Base-by-base conservation (phyloP, 1,140 invertebrate species). In the Ditylenchus dipsaci region DNA sequence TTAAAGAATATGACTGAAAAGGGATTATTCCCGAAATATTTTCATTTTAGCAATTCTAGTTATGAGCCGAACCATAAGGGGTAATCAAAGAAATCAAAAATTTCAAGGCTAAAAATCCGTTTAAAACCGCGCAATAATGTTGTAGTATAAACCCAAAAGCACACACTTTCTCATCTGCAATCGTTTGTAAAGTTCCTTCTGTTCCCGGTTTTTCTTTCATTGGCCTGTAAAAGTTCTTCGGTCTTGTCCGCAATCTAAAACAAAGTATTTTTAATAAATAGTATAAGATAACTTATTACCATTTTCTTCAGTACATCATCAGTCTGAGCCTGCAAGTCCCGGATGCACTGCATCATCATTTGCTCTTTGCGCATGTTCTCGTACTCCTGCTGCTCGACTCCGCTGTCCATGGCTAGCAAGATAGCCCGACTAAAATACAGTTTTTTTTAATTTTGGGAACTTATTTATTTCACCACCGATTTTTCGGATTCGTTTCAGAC, bases 351-450 rank as follows among this genome's bases (percentile, higher is more conserved):
- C 19, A 11, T 19, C 17, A 70, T 58, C 68, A 70, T 70, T 9
- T 64, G 63, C 43, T 70, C 68, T 29, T 68, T 66, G 13, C 38
- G 65, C 49, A 70, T 60, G 33, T 70, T 70, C 13, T 33, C n/a
- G 60, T 59, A 70, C 47, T 70, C 68, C 19, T 57, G 67, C 45
- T 43, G 65, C 29, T 70, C 68, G 15, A 70, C 23, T 15, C 62
- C 67, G 1, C 38, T 53, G 15, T 53, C 49, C 49, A 53, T 7
- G 3, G 49, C 49, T 5, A 53, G 49, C 3, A 53, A 17, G 8
- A 53, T 53, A 15, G 49, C 49, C 3, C 23, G 49, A 26, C 49
- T 38, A 11, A 38, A 38, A 38, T 38, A 38, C 33, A 38, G 3
- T 11, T 5, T 38, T 38, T 5, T 38, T 5, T 38, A 11, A 5